A percentile compares a stretch with the other conserved stretches of the same genome.
phyloP scores from a whole-genome alignment of 2,888 invertebrate genomes.

The Tromatobia lineatoria region DNA sequence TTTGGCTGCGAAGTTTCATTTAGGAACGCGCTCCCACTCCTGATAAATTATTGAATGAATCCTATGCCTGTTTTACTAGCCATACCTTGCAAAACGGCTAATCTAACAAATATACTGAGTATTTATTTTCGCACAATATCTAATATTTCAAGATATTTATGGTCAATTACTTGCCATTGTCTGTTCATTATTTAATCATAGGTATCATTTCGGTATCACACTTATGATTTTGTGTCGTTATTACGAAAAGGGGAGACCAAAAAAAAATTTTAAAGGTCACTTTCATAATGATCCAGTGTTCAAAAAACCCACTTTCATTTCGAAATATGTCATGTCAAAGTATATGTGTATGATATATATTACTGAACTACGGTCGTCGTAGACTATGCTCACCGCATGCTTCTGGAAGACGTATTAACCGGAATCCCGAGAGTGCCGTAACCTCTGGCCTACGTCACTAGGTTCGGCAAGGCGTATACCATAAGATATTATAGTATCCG shows the following conservation, averaged over 20 bases:
- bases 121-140: not conserved
- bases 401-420: constrained; percentile 78
- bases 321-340: not conserved
- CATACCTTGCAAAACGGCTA: not conserved
- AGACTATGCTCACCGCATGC: constrained; percentile 48
- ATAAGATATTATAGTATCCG: constrained; percentile 69
- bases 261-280: no score
- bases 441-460: constrained; percentile 75
- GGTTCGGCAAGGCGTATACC: constrained; percentile 69
- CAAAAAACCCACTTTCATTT: no score
- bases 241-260: no score
- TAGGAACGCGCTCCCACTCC: not conserved
- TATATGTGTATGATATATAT: not conserved
- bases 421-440: constrained; percentile 78
- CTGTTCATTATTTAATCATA: not conserved
- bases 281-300: no score
- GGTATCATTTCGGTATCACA: no score
- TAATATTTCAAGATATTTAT: not conserved
- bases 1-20: constrained; percentile 9
- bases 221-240: no score
- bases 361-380: constrained; percentile 2
- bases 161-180: not conserved
- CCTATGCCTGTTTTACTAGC: not conserved
- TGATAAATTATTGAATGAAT: not conserved
- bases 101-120: not conserved